Evolutionary conservation across 2,888 invertebrate genomes (phyloP).

Genomic region (Drosophila pegasa): DNA sequence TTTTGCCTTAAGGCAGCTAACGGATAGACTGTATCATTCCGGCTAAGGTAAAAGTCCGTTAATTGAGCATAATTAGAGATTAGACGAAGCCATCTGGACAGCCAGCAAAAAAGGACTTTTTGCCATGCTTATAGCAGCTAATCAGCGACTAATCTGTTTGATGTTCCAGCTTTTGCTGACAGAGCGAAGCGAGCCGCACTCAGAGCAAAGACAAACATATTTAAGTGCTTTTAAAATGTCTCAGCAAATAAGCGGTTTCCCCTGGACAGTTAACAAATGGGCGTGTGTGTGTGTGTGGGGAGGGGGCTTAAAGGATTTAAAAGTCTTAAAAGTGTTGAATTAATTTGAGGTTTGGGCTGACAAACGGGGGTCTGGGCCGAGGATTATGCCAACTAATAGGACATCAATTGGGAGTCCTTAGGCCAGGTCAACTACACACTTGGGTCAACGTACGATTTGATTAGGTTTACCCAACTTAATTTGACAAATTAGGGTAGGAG

Average conservation of each 20-base stretch:
- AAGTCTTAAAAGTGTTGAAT: conserved; percentile 21
- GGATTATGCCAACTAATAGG: conserved; percentile 15
- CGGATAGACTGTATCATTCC: neutral
- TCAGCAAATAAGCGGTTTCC: conserved; percentile 23
- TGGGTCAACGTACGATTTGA: conserved; percentile 57
- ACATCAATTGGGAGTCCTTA: conserved; percentile 18
- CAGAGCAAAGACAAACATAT: conserved; percentile 6
- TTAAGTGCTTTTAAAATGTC: conserved; percentile 12
- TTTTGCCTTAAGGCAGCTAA: neutral
- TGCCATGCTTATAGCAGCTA: conserved; percentile 2
- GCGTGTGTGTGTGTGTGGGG: neutral
- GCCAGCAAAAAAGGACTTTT: neutral
- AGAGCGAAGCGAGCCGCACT: neutral
- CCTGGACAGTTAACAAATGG: conserved; percentile 24
- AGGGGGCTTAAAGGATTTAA: conserved; percentile 4
- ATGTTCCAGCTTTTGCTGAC: conserved; percentile 7
- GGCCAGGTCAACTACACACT: conserved; percentile 5
- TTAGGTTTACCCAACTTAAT: conserved; percentile 46
- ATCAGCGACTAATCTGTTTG: conserved; percentile 29
- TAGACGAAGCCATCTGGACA: neutral
- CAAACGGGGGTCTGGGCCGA: conserved; percentile 21
- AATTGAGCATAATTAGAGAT: conserved; percentile 11
- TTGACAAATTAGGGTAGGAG: conserved; percentile 51
- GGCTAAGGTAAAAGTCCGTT: neutral
- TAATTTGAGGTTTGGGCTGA: conserved; percentile 29